phyloP scores from a whole-genome alignment of 37 sponge, comb jelly and placozoan species.

The Axinella damicornis region DNA sequence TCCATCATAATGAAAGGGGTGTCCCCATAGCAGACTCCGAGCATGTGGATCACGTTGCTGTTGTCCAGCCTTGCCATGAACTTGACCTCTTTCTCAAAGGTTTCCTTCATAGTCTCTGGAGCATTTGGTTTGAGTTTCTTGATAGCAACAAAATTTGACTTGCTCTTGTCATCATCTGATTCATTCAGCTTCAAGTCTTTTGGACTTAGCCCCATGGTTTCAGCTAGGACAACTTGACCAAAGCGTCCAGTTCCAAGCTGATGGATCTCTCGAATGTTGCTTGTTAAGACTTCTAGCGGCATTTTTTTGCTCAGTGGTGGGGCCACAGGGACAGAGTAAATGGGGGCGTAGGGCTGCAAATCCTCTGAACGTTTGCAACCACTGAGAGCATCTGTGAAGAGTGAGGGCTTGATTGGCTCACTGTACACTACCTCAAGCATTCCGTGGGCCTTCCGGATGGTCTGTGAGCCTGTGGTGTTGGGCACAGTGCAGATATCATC shows the following conservation, averaged over 20 bases:
- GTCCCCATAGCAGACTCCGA: constrained; percentile 58
- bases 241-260: constrained; percentile 60
- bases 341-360: not conserved
- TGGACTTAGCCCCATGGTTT: constrained; percentile 44
- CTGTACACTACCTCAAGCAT: not conserved
- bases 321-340: constrained; percentile 15
- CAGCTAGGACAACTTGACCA: constrained; percentile 62
- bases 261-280: constrained; percentile 27
- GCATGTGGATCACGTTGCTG: constrained; percentile 65
- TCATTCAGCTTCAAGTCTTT: constrained; percentile 51
- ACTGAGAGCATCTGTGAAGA: not conserved
- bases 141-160: constrained; percentile 47
- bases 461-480: not conserved
- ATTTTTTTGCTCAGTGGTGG: constrained; percentile 5
- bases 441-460: too few relatives aligned
- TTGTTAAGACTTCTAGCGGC: constrained; percentile 13
- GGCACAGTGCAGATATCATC: not conserved
- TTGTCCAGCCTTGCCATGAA: constrained; percentile 77
- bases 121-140: constrained; percentile 63
- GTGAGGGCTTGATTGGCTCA: not conserved
- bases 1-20: constrained; percentile 81
- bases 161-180: constrained; percentile 14
- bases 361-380: not conserved
- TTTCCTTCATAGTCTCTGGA: constrained; percentile 23
- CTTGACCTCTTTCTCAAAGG: constrained; percentile 78